phyloP scores from a whole-genome alignment of 1,140 invertebrate genomes.

The Pseudomyrmex concolor region DNA sequence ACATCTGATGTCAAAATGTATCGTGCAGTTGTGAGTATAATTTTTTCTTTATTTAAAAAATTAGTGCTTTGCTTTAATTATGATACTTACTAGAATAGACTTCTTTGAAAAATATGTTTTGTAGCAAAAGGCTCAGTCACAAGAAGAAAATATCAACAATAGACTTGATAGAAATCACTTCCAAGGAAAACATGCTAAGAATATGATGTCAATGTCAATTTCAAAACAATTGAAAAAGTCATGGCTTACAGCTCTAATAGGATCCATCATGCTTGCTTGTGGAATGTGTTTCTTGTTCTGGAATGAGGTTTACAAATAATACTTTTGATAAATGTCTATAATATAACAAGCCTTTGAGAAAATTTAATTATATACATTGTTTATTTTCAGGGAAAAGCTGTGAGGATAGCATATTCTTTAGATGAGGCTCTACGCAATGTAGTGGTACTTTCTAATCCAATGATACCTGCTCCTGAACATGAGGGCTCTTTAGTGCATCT shows the following conservation, averaged over 20 bases:
- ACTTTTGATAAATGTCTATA: conserved; percentile 22
- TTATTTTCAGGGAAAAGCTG: conserved; percentile 87
- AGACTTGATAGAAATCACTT: conserved; percentile 68
- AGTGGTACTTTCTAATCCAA: conserved; percentile 85
- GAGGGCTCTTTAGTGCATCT: conserved; percentile 92
- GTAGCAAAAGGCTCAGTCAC: conserved; percentile 77
- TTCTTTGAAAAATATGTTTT: conserved; percentile 32
- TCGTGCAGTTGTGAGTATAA: conserved; percentile 70
- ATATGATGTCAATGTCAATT: conserved; percentile 79
- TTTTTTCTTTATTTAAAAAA: background rate
- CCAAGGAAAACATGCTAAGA: conserved; percentile 62
- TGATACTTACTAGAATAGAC: conserved; percentile 3
- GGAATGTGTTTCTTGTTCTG: conserved; percentile 89
- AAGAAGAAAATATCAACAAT: conserved; percentile 70
- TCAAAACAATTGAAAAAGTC: conserved; percentile 87
- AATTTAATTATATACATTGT: conserved; percentile 24
- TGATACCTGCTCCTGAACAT: conserved; percentile 87
- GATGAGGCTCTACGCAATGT: conserved; percentile 89
- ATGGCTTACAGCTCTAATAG: conserved; percentile 88
- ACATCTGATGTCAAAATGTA: conserved; percentile 61
- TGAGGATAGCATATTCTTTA: conserved; percentile 89
- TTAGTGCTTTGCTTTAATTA: background rate
- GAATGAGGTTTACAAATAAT: conserved; percentile 88
- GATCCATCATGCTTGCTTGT: conserved; percentile 85
- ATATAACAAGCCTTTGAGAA: background rate